These are phyloP conservation scores for Polia nebulosa DNA, from an alignment of 2,888 invertebrate genomes.

Conservation along the genomic window DNA sequence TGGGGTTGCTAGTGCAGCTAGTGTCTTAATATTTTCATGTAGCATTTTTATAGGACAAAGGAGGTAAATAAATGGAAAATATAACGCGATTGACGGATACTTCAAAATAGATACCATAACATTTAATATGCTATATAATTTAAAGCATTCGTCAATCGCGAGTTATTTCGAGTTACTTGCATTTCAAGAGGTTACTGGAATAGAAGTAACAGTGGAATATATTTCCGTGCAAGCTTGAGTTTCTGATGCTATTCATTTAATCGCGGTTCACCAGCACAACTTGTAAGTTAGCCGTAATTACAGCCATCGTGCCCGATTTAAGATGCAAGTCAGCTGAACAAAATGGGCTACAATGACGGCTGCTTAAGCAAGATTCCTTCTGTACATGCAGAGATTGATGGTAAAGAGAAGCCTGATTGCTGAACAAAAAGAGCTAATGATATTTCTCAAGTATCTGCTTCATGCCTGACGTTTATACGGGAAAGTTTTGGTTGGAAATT, in stretches of 20 bases:
- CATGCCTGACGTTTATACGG: neutral
- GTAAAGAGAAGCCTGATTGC: neutral
- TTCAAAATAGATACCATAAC: neutral
- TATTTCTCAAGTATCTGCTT: neutral
- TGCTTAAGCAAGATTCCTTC: slow-evolving; percentile 6
- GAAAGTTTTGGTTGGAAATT: slow-evolving; percentile 1
- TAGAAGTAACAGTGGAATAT: neutral
- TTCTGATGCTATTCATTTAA: slow-evolving; percentile 28
- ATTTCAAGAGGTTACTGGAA: neutral
- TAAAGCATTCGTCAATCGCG: no score
- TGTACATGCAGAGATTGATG: neutral
- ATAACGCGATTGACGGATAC: neutral
- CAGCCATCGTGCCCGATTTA: slow-evolving; percentile 11
- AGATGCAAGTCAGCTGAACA: slow-evolving; percentile 50
- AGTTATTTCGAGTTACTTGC: neutral
- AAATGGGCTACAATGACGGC: slow-evolving; percentile 19
- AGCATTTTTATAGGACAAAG: no score
- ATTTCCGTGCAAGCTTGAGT: slow-evolving; percentile 9
- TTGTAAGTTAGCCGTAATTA: slow-evolving; percentile 24
- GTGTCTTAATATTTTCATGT: no score
- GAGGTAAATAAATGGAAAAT: no score
- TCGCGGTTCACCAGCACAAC: slow-evolving; percentile 28
- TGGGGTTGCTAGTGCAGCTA: no score
- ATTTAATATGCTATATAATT: no score
- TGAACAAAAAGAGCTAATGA: neutral